phyloP scores from a whole-genome alignment of 2,797 vertebrate genomes.

The Paratrypauchen microcephalus region DNA sequence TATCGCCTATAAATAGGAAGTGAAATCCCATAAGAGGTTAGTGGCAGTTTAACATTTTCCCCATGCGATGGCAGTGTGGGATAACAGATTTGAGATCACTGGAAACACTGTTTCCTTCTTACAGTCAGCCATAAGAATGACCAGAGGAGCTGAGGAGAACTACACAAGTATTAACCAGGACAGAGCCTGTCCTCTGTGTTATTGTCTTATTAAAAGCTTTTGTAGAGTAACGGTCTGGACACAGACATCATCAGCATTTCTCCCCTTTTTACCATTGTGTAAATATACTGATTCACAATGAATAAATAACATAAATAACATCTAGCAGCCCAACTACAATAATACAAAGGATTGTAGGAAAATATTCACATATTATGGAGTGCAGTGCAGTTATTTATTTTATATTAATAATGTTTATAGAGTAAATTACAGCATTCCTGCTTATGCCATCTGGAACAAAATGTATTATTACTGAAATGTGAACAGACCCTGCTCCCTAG shows the following conservation, averaged over 20 bases:
- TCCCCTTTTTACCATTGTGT: not conserved
- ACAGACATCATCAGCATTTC: too few species aligned
- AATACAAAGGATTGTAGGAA: not conserved
- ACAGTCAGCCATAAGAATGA: not conserved
- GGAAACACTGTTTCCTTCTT: not conserved
- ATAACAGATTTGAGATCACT: not conserved
- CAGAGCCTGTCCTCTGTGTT: too few species aligned
- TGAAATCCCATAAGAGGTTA: not conserved
- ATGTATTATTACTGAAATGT: not conserved
- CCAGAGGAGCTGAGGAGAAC: too few species aligned
- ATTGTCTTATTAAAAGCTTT: too few species aligned
- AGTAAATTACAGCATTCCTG: too few species aligned
- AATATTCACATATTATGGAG: too few species aligned
- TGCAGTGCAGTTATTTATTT: too few species aligned
- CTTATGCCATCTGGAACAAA: too few species aligned
- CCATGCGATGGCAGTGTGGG: conserved; percentile 55
- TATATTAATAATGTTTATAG: too few species aligned
- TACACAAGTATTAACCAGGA: too few species aligned
- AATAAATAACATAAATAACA: not conserved
- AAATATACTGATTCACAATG: not conserved
- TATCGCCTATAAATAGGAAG: too few species aligned
- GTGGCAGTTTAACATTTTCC: conserved; percentile 12
- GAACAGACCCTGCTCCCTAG: not conserved
- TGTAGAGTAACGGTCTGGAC: too few species aligned
- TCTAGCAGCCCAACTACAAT: not conserved